phyloP scores from a whole-genome alignment of 2,888 invertebrate species.

The Leistus spinibarbis region DNA sequence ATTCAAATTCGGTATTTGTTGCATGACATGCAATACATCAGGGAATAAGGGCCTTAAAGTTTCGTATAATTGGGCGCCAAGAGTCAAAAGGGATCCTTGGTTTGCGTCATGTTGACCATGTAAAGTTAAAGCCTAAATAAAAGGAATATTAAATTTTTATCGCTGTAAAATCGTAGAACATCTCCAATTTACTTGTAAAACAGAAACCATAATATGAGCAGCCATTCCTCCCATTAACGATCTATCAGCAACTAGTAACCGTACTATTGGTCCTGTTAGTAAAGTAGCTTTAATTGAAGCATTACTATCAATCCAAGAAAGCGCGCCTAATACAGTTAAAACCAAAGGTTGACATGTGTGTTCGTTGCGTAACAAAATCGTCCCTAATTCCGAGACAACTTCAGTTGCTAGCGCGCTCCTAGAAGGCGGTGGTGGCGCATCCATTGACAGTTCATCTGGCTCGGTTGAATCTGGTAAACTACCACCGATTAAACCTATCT shows the following conservation, averaged over 20 bases:
- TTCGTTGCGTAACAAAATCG: conserved; percentile 70
- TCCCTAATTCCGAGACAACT: conserved; percentile 82
- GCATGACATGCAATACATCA: conserved; percentile 69
- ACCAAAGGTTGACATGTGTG: conserved; percentile 69
- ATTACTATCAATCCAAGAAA: conserved; percentile 88
- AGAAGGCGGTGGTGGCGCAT: conserved; percentile 64
- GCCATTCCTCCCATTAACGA: conserved; percentile 71
- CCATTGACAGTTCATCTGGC: conserved; percentile 72
- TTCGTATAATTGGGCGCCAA: conserved; percentile 88
- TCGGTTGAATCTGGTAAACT: conserved; percentile 65
- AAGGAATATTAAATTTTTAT: not conserved
- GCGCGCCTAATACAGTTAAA: conserved; percentile 67
- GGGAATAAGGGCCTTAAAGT: conserved; percentile 78
- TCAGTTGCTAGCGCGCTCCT: conserved; percentile 66
- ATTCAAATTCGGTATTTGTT: conserved; percentile 83
- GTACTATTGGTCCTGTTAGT: conserved; percentile 73
- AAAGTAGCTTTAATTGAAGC: conserved; percentile 81
- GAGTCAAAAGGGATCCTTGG: conserved; percentile 77
- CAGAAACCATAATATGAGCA: conserved; percentile 75
- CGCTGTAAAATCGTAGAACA: not conserved
- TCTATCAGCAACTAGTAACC: conserved; percentile 68
- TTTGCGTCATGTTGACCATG: conserved; percentile 92
- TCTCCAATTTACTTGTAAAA: conserved; percentile 61
- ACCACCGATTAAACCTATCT: conserved; percentile 77
- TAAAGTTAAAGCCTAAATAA: conserved; percentile 69